phyloP scores from a whole-genome alignment of 2,797 vertebrate genomes.

The Lophius americanus region DNA sequence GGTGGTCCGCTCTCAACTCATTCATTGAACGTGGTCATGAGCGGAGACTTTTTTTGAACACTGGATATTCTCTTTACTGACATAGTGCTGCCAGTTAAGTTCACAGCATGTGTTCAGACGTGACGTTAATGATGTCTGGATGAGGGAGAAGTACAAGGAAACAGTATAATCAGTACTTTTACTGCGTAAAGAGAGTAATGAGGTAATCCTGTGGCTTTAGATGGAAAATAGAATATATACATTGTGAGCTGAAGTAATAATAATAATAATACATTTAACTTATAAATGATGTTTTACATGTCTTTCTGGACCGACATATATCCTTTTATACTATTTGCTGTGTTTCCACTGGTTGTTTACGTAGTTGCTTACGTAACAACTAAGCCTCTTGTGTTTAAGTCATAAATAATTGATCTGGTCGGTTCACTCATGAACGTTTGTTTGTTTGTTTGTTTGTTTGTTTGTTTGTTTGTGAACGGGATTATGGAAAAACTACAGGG shows the following conservation, averaged over 20 bases:
- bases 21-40: conserved; percentile 9
- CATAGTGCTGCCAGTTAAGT: not conserved
- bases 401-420: conserved; percentile 25
- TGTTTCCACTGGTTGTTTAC: not conserved
- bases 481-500: no score
- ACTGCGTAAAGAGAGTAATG: not conserved
- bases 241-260: not conserved
- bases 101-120: conserved; percentile 1
- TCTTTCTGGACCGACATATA: not conserved
- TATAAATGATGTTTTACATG: not conserved
- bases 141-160: conserved; percentile 1
- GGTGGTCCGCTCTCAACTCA: not conserved
- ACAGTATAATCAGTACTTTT: not conserved
- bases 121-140: conserved; percentile 8
- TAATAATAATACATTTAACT: not conserved
- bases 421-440: no score
- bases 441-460: no score
- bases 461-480: no score
- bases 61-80: conserved; percentile 5
- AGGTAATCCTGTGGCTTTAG: not conserved
- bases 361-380: not conserved
- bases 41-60: not conserved
- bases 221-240: not conserved
- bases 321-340: not conserved
- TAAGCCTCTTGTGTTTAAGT: not conserved